A percentile compares a stretch with the other conserved stretches of the same genome.
These are phyloP conservation scores for Gallinago jamesoni DNA, from an alignment of 2,113 vertebrate species.

Conservation along the genomic window DNA sequence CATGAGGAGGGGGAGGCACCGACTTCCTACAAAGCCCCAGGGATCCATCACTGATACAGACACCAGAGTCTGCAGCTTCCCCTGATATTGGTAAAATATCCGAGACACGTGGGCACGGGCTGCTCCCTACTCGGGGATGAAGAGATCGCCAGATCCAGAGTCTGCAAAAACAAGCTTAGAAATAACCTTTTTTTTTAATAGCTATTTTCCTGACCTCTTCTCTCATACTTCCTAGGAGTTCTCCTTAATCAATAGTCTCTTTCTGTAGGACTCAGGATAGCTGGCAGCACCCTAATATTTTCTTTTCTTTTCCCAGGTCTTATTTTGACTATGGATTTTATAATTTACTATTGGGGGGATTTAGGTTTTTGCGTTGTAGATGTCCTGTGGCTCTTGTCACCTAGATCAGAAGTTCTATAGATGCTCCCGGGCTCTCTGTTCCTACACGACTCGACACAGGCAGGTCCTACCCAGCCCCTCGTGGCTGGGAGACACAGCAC, in stretches of 20 bases:
- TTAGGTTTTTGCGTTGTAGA: not conserved
- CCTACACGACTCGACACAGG: rapidly evolving
- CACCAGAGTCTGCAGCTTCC: not conserved
- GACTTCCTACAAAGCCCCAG: rapidly evolving
- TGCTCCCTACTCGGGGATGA: not conserved
- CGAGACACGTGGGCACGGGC: not conserved
- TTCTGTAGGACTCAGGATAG: not conserved
- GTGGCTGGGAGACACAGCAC: not conserved
- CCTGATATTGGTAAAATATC: rapidly evolving
- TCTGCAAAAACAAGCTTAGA: not conserved
- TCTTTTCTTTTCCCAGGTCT: not conserved
- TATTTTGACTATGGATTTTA: not conserved
- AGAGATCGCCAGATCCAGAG: not conserved
- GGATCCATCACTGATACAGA: not conserved
- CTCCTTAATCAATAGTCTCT: not conserved
- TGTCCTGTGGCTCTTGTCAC: rapidly evolving
- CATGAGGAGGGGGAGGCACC: not conserved
- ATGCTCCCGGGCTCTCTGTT: not conserved
- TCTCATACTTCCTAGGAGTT: not conserved
- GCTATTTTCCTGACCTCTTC: not conserved
- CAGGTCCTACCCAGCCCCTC: not conserved
- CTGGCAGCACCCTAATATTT: not conserved
- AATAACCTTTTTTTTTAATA: not conserved
- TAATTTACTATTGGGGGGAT: not conserved
- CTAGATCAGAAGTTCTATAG: not conserved